Evolutionary conservation across 2,113 vertebrate genomes (phyloP), one percentile per base, ranked within the genome.

Genomic region (Pygoscelis adeliae): DNA sequence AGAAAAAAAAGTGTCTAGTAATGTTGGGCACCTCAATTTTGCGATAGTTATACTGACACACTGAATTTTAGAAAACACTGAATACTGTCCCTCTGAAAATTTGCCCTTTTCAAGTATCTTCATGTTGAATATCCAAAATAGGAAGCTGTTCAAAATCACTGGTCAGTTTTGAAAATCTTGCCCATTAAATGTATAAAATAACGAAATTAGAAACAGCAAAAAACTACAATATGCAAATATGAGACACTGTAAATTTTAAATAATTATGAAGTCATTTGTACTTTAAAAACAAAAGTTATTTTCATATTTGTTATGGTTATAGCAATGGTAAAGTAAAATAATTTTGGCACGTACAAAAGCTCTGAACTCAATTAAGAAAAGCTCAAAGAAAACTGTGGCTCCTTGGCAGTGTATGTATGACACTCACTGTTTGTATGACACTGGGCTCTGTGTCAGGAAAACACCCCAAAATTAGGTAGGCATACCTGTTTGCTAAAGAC

Each of bases 381-480:
- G 23, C 82, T 85, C 30, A 47, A 47, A 83, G 49, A 47, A 29
- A 79, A 53, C 20, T 52, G 13, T 46, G 38, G 3, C 47, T 84
- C 46, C 10, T 21, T 94, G 42, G 49, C 25, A 89, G 20, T 50
- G 34, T 63, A 36, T 72, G 34, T 52, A 25, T 82, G 84, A 30
- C 59, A 52, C 53, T 67, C 42, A 42, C 42, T 50, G 34, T 63
- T 32, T 72, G 34, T 52, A 25, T 82, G 84, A 30, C 59, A 47
- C 53, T 67, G 40, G 73, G 62, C 89, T 93, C 15, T 63, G 26
- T 79, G 71, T 92, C 74, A 92, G 87, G 72, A 94, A 95, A 87
- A 92, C 55, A 78, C 86, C 88, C 83, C 86, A 34, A 93, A 93
- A 86, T 90, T 92, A 92, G 81, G 84, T 58, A 87, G 87, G 26